phyloP scores from a whole-genome alignment of 64 coral and sea anemone species.

The Exaiptasia diaphana region DNA sequence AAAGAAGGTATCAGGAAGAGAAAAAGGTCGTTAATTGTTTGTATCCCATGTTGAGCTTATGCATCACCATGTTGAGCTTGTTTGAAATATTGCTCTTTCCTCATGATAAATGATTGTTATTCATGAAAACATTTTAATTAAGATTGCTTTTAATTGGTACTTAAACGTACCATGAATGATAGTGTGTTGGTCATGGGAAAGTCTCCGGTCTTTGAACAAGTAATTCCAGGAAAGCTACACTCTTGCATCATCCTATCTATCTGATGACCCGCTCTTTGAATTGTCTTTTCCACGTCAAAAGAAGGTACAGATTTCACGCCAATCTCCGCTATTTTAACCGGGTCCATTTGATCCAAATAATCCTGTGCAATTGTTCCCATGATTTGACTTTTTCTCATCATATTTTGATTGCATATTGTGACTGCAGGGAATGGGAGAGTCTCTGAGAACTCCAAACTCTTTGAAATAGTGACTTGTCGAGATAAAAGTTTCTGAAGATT shows the following conservation, averaged over 20 bases:
- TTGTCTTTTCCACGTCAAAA: not conserved
- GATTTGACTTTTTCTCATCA: conserved; percentile 55
- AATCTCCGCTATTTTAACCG: not conserved
- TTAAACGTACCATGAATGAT: conserved; percentile 29
- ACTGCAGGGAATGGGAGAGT: conserved; percentile 49
- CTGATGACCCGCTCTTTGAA: conserved; percentile 24
- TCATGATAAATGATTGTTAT: not conserved
- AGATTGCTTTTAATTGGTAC: not conserved
- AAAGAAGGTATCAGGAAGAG: too few relatives aligned
- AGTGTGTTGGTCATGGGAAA: conserved; percentile 48
- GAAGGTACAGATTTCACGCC: not conserved
- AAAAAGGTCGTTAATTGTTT: too few relatives aligned
- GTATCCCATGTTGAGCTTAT: not conserved
- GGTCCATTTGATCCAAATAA: conserved; percentile 24
- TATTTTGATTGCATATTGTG: conserved; percentile 72
- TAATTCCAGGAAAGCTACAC: not conserved
- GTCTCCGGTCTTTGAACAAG: not conserved
- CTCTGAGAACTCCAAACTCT: not conserved
- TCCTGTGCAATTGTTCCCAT: conserved; percentile 28
- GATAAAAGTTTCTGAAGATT: not conserved
- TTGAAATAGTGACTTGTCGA: not conserved
- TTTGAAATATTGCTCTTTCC: not conserved
- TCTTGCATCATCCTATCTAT: conserved; percentile 4
- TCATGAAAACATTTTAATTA: not conserved
- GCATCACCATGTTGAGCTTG: not conserved